phyloP scores from a whole-genome alignment of 1,140 invertebrate species.

The Venturia canescens region DNA sequence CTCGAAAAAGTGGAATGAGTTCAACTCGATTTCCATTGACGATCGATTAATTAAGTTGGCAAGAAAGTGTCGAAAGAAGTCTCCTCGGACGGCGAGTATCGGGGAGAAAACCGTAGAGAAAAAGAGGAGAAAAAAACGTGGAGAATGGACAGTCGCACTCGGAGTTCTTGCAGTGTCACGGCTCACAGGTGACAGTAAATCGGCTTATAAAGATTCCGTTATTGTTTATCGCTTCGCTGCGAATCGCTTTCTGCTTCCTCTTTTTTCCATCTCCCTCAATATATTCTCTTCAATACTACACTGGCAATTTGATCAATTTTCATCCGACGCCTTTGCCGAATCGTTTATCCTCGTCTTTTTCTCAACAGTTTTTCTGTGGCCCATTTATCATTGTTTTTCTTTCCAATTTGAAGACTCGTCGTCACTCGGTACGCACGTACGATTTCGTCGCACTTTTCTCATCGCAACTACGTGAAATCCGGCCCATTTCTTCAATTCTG shows the following conservation, averaged over 20 bases:
- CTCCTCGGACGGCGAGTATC: background rate
- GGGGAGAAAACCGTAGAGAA: constrained; percentile 25
- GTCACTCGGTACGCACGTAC: constrained; percentile 27
- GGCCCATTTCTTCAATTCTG: too few species aligned
- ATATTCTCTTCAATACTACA: constrained; percentile 35
- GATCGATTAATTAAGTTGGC: constrained; percentile 63
- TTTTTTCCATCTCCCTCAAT: constrained; percentile 43
- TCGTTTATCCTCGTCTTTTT: constrained; percentile 44
- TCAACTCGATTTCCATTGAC: constrained; percentile 56
- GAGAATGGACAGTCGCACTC: background rate
- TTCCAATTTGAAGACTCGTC: background rate
- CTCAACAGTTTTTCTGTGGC: constrained; percentile 25
- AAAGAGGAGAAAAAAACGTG: constrained; percentile 40
- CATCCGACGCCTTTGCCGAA: background rate
- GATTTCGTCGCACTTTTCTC: constrained; percentile 22
- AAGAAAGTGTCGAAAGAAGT: constrained; percentile 31
- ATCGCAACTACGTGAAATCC: constrained; percentile 6
- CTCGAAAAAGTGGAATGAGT: constrained; percentile 54
- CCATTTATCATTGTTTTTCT: constrained; percentile 15
- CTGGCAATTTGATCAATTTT: constrained; percentile 30
- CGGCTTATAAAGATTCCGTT: constrained; percentile 44
- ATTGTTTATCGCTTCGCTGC: constrained; percentile 67
- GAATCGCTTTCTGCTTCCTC: constrained; percentile 49
- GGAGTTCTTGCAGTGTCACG: constrained; percentile 36
- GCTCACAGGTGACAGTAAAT: constrained; percentile 44